Conservation (phyloP, 2,113 vertebrate species). For the Anolis sagrei region DNA sequence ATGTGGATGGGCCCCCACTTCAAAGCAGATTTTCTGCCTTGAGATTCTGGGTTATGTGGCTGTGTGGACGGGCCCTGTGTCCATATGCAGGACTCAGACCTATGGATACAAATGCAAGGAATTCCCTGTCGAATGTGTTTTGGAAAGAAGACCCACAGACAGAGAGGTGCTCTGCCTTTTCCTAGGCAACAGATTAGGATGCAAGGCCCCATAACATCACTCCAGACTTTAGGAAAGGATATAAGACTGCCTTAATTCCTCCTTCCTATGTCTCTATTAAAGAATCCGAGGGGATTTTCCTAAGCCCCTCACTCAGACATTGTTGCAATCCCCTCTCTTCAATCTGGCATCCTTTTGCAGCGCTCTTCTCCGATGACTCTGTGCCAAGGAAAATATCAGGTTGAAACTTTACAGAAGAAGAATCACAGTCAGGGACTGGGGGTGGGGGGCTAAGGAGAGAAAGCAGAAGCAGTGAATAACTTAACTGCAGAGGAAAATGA, state of each 20-base stretch:
- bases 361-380: conserved; percentile 66
- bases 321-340: background rate
- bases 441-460: background rate
- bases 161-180: background rate
- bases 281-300: background rate
- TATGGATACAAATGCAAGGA: background rate
- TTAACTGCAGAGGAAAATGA: conserved; percentile 63
- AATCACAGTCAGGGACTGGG: conserved; percentile 54
- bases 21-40: too few relatives aligned
- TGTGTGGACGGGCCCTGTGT: too few relatives aligned
- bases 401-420: conserved; percentile 71
- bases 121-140: background rate
- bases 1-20: too few relatives aligned
- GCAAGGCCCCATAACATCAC: background rate
- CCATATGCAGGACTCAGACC: background rate
- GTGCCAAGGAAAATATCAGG: conserved; percentile 67
- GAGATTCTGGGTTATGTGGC: too few relatives aligned
- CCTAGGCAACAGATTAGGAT: background rate
- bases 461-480: conserved; percentile 38
- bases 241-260: background rate
- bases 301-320: background rate
- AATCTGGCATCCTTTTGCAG: conserved; percentile 62
- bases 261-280: background rate
- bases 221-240: background rate
- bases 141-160: background rate